Evolutionary conservation across 2,113 vertebrate genomes (phyloP), one percentile per base, ranked within the genome.

Genomic region (Aphyosemion australe): DNA sequence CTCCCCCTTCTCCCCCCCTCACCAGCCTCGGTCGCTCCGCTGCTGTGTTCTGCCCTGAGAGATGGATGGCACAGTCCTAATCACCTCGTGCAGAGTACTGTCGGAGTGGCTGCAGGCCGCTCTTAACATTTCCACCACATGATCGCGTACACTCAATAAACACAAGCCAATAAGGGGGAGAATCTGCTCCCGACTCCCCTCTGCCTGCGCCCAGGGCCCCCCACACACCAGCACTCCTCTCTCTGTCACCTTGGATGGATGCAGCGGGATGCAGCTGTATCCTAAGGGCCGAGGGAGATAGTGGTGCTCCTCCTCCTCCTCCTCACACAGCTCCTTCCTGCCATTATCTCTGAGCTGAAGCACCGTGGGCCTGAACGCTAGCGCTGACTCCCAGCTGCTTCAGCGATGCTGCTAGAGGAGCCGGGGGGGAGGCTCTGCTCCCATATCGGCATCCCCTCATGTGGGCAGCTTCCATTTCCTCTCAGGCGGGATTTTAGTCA

Each of bases 71-170:
- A 69, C 74, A 48, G 75, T 53, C 56, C 65, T 90, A 90, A 92
- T 92, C 80, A 79, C 81, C 86, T 82, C 85, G 86, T 18, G 63
- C 84, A 72, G 87, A 73, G 84, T 79, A 60, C 79, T 70, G 86
- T 89, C 84, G 82, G 86, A 74, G 65, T 62, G 83, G 80, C 89
- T 87, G 71, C 80, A 73, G 88, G 90, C 83, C 56, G 47, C 84
- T 78, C 83, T 83, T 87, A 89, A 88, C 87, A 88, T 90, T 88
- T 88, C 80, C 81, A 69, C 83, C 81, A 74, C 80, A 83, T 65
- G 46, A 76, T 60, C 70, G 59, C 55, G 18, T 64, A 67, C 65
- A 56, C 65, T 50, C 69, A 65, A 76, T 76, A 84, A 80, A 84
- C 84, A 84, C 80, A 52, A 61, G 62, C 65, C 54, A 71, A 72